Percentiles rank a stretch among this genome's conserved stretches.
These are phyloP conservation scores for Heliconius ismenius DNA, from an alignment of 2,888 invertebrate genomes.

Conservation along the genomic window DNA sequence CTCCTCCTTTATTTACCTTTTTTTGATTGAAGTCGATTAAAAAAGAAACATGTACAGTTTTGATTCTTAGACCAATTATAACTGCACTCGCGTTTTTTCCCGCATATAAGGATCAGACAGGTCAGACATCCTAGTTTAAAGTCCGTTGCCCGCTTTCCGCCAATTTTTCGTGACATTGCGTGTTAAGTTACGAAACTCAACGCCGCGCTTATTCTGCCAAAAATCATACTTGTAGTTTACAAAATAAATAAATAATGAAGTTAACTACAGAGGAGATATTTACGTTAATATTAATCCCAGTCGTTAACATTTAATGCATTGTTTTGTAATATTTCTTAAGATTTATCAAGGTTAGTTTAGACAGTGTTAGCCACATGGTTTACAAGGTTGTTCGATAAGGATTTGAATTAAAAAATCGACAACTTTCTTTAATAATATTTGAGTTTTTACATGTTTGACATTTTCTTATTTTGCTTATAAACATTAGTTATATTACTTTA, in stretches of 20 bases:
- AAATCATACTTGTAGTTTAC: neutral
- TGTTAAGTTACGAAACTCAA: neutral
- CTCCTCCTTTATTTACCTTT: too few species aligned
- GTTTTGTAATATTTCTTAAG: neutral
- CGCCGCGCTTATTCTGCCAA: neutral
- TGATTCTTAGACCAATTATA: neutral
- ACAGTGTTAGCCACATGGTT: neutral
- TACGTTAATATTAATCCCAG: neutral
- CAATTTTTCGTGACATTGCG: neutral
- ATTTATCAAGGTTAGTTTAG: constrained; percentile 7
- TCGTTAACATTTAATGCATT: neutral
- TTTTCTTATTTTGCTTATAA: neutral
- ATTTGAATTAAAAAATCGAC: neutral
- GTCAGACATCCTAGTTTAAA: too few species aligned
- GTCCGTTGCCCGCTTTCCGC: neutral
- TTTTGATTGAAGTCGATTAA: too few species aligned
- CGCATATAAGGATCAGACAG: too few species aligned
- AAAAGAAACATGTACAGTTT: neutral
- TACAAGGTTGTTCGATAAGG: neutral
- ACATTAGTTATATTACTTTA: too few species aligned
- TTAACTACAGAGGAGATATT: neutral
- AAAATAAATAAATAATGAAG: neutral
- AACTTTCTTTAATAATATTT: neutral
- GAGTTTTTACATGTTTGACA: neutral
- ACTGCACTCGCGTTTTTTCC: too few species aligned